Evolutionary conservation across 2,113 vertebrate genomes (phyloP), one percentile per base, ranked within the genome.

Genomic region (Notarius lentiginosus): DNA sequence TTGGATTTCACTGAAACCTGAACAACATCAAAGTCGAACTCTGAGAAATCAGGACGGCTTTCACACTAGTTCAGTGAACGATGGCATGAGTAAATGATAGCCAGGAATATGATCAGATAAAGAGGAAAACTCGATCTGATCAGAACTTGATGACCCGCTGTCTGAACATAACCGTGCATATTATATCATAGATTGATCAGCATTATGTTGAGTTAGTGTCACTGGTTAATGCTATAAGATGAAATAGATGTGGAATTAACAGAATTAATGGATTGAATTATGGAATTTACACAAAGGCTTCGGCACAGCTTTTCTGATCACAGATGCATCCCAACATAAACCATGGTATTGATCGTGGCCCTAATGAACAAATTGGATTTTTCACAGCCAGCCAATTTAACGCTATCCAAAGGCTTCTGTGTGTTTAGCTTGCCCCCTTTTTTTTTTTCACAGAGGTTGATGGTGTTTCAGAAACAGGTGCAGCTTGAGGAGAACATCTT

Each of bases 281-380:
- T 89, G 73, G 65, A 86, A 88, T 88, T 68, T 85, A 87, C 65
- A 73, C 79, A 82, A 87, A 73, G 79, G 56, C 66, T 79, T 66
- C 77, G 5, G 53, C 49, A 14, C 84, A 65, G 77, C 79, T 83
- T 86, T 56, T 83, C 82, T 72, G 60, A 90, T 88, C 82, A 76
- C 87, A 84, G 84, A 85, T 88, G 87, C 84, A 89, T 84, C 75
- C 86, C 88, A 76, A 88, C 86, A 82, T 88, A 86, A 86, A 88
- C 77, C 88, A 72, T 84, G 24, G 12, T 83, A 89, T 88, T 89
- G 91, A 91, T 90, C 77, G 60, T 27, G 82, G 66, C 85, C 87
- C 79, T 90, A 87, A 89, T 91, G 89, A 90, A 90, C 87, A 92
- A 89, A 91, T 90, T 89, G 91, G 91, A 92, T 89, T 89, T 92